Evolutionary conservation across 2,888 invertebrate genomes (phyloP).

Genomic region (Synergus itoensis): DNA sequence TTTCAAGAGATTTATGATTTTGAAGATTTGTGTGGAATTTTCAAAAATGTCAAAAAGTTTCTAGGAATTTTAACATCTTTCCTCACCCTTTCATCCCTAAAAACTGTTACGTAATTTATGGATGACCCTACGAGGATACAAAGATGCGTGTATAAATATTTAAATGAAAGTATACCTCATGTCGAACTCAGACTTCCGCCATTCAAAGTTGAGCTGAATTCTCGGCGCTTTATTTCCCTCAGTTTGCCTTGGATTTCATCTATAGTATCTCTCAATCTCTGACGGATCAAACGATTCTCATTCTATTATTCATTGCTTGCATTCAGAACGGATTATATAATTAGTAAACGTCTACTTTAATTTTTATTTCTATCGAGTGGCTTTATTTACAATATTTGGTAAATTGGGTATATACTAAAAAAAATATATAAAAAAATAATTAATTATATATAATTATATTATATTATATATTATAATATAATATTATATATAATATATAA

Average conservation of each 20-base stretch:
- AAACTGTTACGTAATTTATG: too few relatives aligned
- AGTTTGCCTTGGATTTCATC: neutral
- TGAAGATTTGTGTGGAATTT: too few relatives aligned
- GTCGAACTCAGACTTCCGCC: slow-evolving; percentile 47
- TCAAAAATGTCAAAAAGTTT: too few relatives aligned
- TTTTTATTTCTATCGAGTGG: too few relatives aligned
- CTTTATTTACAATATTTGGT: neutral
- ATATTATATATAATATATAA: too few relatives aligned
- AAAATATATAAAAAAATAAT: too few relatives aligned
- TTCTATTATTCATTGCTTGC: neutral
- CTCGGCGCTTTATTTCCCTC: neutral
- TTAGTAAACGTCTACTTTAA: neutral
- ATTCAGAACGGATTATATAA: neutral
- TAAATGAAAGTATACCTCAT: slow-evolving; percentile 57
- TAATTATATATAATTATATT: too few relatives aligned
- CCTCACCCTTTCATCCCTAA: too few relatives aligned
- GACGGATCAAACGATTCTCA: neutral
- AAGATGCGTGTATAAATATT: slow-evolving; percentile 68
- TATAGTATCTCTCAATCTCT: neutral
- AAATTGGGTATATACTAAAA: neutral
- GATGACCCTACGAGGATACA: slow-evolving; percentile 45
- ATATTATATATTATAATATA: too few relatives aligned
- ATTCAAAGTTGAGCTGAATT: slow-evolving; percentile 43
- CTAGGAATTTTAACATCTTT: too few relatives aligned
- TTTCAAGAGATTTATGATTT: too few relatives aligned